Percentiles rank a stretch among this genome's conserved stretches.
Conservation (phyloP, 2,113 vertebrate genomes). For the Gulo gulo region DNA sequence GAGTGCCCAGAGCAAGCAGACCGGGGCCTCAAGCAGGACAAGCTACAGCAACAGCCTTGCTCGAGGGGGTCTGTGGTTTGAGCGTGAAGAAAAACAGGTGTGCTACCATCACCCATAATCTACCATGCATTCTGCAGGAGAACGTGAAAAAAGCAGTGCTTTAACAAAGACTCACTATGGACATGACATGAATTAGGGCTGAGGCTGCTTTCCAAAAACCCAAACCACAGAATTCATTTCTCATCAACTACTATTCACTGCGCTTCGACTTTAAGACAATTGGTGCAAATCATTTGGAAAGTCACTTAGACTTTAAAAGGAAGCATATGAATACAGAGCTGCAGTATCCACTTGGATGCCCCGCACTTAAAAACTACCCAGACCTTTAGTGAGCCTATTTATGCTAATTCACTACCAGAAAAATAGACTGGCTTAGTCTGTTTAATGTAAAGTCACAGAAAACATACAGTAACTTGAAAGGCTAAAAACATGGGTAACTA, state of each 20-base stretch:
- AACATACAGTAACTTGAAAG: not conserved
- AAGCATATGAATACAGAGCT: not conserved
- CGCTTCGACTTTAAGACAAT: not conserved
- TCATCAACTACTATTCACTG: not conserved
- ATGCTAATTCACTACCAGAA: not conserved
- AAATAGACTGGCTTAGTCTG: not conserved
- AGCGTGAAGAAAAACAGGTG: not conserved
- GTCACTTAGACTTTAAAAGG: not conserved
- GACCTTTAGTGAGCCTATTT: not conserved
- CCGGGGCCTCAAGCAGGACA: not conserved
- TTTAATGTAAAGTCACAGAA: not conserved
- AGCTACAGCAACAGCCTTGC: not conserved
- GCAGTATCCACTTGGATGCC: not conserved
- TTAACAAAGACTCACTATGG: not conserved
- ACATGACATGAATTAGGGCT: not conserved
- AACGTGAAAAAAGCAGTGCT: not conserved
- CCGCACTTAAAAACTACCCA: not conserved
- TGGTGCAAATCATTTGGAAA: not conserved
- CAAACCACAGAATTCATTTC: slow-evolving; percentile 22
- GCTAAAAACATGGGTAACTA: not conserved
- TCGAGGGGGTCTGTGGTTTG: not conserved
- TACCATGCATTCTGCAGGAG: not conserved
- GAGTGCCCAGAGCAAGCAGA: not conserved
- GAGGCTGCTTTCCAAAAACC: slow-evolving; percentile 6
- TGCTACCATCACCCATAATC: not conserved